A percentile compares a stretch with the other conserved stretches of the same genome.
phyloP scores from a whole-genome alignment of 1,140 invertebrate species.

The Platorchestia sp. region DNA sequence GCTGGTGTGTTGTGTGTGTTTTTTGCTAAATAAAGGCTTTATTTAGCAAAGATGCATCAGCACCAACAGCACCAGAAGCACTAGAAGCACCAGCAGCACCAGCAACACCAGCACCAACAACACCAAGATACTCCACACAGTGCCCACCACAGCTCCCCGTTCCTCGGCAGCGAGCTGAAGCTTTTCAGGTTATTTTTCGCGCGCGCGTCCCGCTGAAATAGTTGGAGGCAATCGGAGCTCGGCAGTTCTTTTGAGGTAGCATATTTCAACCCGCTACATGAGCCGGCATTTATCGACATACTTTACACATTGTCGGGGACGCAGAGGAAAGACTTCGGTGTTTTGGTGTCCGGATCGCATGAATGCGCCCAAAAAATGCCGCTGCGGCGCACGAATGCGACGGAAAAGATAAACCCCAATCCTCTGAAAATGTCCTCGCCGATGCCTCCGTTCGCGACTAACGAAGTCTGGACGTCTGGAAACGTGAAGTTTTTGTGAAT shows the following conservation, averaged over 20 bases:
- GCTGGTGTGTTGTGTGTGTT: too few relatives aligned
- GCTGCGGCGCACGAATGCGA: not conserved
- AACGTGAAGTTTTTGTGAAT: not conserved
- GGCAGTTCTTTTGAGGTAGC: not conserved
- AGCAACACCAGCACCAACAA: not conserved
- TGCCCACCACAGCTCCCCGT: too few relatives aligned
- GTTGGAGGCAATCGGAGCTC: not conserved
- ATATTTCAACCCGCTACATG: not conserved
- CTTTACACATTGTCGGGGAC: not conserved
- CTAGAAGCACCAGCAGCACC: not conserved
- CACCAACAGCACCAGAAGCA: not conserved
- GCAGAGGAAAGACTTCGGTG: not conserved
- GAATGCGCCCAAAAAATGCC: not conserved
- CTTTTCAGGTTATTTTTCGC: too few relatives aligned
- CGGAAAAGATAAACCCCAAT: not conserved
- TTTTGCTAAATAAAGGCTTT: too few relatives aligned
- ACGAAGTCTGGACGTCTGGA: too few relatives aligned
- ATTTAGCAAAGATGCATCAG: too few relatives aligned
- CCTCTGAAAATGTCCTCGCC: not conserved
- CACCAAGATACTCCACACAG: too few relatives aligned
- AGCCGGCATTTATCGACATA: not conserved
- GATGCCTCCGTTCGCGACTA: not conserved
- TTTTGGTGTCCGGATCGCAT: not conserved
- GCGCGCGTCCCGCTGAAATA: not conserved
- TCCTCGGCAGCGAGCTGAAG: too few relatives aligned